Conservation (phyloP, 53 echinoderm and acorn worm species). For the Actinopyga echinites region DNA sequence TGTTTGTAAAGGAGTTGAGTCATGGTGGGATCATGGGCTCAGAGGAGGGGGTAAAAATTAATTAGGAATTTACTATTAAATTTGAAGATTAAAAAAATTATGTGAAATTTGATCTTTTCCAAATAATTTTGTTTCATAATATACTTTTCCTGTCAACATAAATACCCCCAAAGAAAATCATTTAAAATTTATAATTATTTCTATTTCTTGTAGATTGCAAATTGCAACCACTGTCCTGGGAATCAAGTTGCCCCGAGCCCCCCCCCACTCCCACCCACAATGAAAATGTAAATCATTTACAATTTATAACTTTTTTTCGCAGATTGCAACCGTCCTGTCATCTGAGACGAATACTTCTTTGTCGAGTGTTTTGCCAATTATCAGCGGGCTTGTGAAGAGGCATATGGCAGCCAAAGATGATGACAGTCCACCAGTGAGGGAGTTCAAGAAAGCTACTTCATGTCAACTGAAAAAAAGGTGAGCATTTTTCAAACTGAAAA, state of each 20-base stretch:
- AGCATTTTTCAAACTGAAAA: not conserved
- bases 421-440: not conserved
- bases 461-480: not conserved
- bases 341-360: constrained; percentile 21
- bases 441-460: not conserved
- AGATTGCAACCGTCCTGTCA: constrained; percentile 39
- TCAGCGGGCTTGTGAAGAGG: constrained; percentile 15
- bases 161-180: too few relatives aligned
- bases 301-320: not conserved
- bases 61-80: too few relatives aligned
- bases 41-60: too few relatives aligned
- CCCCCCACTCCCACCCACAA: not conserved
- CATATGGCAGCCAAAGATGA: not conserved
- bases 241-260: not conserved
- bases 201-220: not conserved
- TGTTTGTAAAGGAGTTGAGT: too few relatives aligned
- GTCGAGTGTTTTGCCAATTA: constrained; percentile 27
- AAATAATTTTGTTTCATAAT: too few relatives aligned
- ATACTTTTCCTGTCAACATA: too few relatives aligned
- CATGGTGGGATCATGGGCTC: too few relatives aligned
- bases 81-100: too few relatives aligned
- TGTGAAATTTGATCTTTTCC: too few relatives aligned
- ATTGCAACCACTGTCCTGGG: not conserved
- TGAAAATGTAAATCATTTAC: not conserved
- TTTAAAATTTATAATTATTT: not conserved